phyloP scores from a whole-genome alignment of 2,888 invertebrate species.

The Lucinisca nassula region DNA sequence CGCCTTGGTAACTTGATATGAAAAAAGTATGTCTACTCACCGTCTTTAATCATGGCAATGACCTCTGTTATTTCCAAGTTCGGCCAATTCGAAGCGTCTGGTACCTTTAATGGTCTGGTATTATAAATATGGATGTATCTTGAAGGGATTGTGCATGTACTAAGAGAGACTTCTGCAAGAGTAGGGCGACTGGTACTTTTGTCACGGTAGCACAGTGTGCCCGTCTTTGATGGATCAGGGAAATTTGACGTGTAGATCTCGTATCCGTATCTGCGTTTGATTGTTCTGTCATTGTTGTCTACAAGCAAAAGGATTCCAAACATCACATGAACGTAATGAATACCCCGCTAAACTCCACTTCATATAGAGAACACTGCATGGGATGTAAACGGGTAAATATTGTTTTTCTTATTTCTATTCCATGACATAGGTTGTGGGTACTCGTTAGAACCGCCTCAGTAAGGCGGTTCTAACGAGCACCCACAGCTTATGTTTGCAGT shows the following conservation, averaged over 20 bases:
- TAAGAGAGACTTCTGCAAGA: not conserved
- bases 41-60: constrained; percentile 29
- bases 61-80: constrained; percentile 59
- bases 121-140: constrained; percentile 40
- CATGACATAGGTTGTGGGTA: too few species aligned
- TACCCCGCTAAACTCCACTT: too few species aligned
- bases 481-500: too few species aligned
- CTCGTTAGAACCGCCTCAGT: too few species aligned
- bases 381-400: too few species aligned
- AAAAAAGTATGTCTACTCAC: too few species aligned
- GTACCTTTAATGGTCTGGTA: not conserved
- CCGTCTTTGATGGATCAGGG: not conserved
- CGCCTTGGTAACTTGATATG: too few species aligned
- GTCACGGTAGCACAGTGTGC: not conserved
- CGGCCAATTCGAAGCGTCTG: constrained; percentile 38
- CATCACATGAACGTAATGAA: too few species aligned
- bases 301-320: too few species aligned
- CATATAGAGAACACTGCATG: too few species aligned
- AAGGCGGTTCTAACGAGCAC: too few species aligned
- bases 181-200: not conserved
- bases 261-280: not conserved
- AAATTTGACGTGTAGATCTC: not conserved
- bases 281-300: not conserved
- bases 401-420: too few species aligned
- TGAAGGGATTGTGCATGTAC: not conserved